Conservation (phyloP, 2,888 invertebrate species). For the Aphrophora alni region DNA sequence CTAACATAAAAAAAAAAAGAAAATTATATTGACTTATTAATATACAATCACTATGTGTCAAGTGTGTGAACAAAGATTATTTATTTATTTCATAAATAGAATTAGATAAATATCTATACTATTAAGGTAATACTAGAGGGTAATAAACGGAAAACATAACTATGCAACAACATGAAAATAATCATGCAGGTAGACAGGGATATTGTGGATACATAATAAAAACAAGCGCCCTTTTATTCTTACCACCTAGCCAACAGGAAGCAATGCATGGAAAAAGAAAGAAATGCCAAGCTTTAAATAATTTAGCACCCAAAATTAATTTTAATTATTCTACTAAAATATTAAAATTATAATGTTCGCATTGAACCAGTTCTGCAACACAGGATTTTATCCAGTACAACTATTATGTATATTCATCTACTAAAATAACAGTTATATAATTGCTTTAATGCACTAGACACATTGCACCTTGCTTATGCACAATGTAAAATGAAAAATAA, state of each 20-base stretch:
- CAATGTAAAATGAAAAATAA: not conserved
- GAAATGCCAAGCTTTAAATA: slow-evolving; percentile 32
- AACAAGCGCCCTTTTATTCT: slow-evolving; percentile 21
- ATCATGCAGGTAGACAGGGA: not conserved
- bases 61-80: no score
- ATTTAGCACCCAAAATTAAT: slow-evolving; percentile 1
- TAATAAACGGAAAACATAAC: not conserved
- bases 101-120: no score
- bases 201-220: not conserved
- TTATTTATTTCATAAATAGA: no score
- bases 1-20: no score
- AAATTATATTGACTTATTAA: no score
- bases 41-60: no score
- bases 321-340: not conserved
- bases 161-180: not conserved
- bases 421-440: not conserved
- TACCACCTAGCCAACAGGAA: slow-evolving; percentile 42
- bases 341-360: not conserved
- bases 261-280: slow-evolving; percentile 42
- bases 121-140: no score
- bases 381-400: not conserved
- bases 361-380: not conserved
- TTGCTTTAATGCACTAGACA: not conserved
- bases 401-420: not conserved
- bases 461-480: not conserved